Evolutionary conservation across 2,888 invertebrate species (phyloP), one percentile per base, ranked within the genome.

Genomic region (Mimumesa dahlbomi): DNA sequence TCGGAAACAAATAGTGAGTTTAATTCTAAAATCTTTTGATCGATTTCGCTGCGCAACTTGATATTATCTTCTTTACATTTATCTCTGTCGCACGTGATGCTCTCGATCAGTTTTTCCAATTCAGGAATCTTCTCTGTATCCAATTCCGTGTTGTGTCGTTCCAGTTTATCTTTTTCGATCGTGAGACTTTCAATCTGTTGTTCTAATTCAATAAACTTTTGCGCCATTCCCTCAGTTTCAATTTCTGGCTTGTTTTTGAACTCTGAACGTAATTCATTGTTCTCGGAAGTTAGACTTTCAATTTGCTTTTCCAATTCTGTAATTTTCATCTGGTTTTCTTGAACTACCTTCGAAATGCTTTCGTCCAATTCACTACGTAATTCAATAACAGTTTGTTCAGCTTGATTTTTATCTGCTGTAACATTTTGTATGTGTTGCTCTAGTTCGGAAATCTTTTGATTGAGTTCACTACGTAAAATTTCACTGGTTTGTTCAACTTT

Each of bases 101-200:
- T 50, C 29, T 38, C 18, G 22, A 73, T 16, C 25, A 54, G 19
- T 2, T 40, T 40, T 11, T 65, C 54, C 3, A 70, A 36, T 6
- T 43, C 43, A 14, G 48, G 13, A 0, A 62, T 11, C 1, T 29
- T 64, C 2, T 1, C n/a, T n/a, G 9, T 18, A 19, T 65, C 29
- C 19, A 58, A 61, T 9, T 62, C 56, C n/a, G 5, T 7, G 7
- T 45, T 34, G 9, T 53, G 21, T 21, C 21, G 14, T 16, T 58
- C 45, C 9, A 45, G 34, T 57, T 62, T 49, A 16, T 19, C 19
- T 42, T 62, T 79, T 6, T 73, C 50, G 0, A 21, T 11, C 34
- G 45, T 43, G 2, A 59, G 2, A 14, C 9, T 53, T 29, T 59
- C 40, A 31, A 70, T 11, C 19, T 61, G 38, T 2, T 45, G 48